Base-by-base conservation (phyloP, 92 coral and sea anemone genomes). In the Meandrina meandrites region DNA sequence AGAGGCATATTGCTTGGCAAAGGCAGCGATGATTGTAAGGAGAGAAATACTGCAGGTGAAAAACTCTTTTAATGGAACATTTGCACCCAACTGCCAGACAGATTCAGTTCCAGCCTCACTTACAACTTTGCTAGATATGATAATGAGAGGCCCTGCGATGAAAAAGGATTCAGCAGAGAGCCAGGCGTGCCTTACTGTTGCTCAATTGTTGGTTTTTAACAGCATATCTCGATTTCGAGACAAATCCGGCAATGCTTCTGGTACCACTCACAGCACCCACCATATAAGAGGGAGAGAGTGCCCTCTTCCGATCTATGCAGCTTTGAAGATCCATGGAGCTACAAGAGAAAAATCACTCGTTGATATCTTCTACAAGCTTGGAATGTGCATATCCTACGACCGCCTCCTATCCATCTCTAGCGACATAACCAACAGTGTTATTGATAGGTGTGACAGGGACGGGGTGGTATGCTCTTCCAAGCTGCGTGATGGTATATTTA, bases 321-420 rank as follows among this genome's bases (percentile, higher is more conserved):
- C 93, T 19, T 73, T 94, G 75, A 94, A 94, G 70, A 92, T 94
- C 34, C 93, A 92, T 50, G 97, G 92, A 21, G 68, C 87, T 1
- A 91, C 91, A 1, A 77, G 93, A 75, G 81, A 91, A n/a, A 90
- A 86, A 50, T 57, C 90, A 28, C 84, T 94, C 78, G 60, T 94
- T 18, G 91, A 91, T 31, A 30, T 92, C 50, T n/a, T n/a, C n/a
- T n/a, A n/a, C n/a, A n/a, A n/a, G n/a, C n/a, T 94, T 8, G 94
- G 96, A 4, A 40, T 85, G 89, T 88, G 90, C 47, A 88, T 90
- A 12, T 91, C 90, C 66, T 91, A 90, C 78, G 94, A 89, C 79
- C 69, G 92, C 67, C 88, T 87, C 24, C 88, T 91, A 24, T 83
- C 94, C 19, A 88, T 92, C 19, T 84, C 92, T 53, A 88, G 92